Conservation (phyloP, 2,888 invertebrate genomes). For the Drosophila siamana region DNA sequence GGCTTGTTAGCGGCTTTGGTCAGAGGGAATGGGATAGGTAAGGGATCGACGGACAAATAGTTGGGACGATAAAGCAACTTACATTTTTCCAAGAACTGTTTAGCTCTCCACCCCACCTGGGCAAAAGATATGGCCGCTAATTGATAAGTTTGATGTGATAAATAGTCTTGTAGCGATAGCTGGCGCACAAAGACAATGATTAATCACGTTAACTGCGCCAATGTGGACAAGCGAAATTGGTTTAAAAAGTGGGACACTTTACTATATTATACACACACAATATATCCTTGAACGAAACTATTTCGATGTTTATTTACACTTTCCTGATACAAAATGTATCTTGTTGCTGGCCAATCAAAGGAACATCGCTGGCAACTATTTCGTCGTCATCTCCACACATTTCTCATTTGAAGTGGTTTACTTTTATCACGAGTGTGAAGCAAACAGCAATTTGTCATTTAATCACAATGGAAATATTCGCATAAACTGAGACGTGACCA, state of each 20-base stretch:
- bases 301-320: too few species aligned
- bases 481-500: slow-evolving; percentile 7
- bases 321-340: not conserved
- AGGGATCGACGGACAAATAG: slow-evolving; percentile 20
- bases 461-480: slow-evolving; percentile 10
- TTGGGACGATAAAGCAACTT: slow-evolving; percentile 16
- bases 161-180: slow-evolving; percentile 13
- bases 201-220: slow-evolving; percentile 25
- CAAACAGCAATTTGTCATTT: slow-evolving; percentile 6
- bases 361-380: not conserved
- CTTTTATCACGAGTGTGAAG: slow-evolving; percentile 5
- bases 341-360: not conserved
- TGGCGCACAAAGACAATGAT: slow-evolving; percentile 16
- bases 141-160: slow-evolving; percentile 34
- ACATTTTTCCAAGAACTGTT: slow-evolving; percentile 27
- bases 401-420: slow-evolving; percentile 3
- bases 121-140: slow-evolving; percentile 2
- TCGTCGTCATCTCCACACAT: not conserved
- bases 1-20: slow-evolving; percentile 18
- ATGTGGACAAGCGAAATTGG: too few species aligned
- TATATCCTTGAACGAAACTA: too few species aligned
- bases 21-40: slow-evolving; percentile 58
- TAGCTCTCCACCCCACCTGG: too few species aligned
- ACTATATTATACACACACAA: too few species aligned
- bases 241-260: too few species aligned